These are phyloP conservation scores for Patella caerulea DNA, from an alignment of 2,888 invertebrate species.

Conservation along the genomic window DNA sequence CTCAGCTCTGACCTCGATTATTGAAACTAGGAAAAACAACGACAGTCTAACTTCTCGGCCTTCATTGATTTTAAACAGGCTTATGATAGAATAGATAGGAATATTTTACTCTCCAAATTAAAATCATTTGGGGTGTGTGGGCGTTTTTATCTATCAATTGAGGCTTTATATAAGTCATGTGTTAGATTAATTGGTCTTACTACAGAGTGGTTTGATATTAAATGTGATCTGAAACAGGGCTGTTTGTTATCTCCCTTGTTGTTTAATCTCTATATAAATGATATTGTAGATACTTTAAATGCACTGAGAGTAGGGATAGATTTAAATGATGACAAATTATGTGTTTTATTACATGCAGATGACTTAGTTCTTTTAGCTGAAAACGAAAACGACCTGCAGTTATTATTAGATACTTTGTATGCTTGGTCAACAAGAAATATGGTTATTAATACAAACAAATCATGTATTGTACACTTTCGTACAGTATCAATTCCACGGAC, in stretches of 20 bases:
- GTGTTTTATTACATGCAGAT: constrained; percentile 35
- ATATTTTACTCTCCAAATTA: background rate
- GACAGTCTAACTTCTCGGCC: background rate
- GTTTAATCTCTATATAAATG: constrained; percentile 23
- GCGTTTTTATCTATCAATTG: constrained; percentile 2
- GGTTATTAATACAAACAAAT: constrained; percentile 33
- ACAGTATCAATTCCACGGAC: constrained; percentile 8
- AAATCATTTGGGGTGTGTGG: background rate
- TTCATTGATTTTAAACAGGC: constrained; percentile 15
- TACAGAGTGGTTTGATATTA: constrained; percentile 13
- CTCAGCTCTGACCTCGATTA: constrained; percentile 18
- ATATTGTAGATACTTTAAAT: constrained; percentile 26
- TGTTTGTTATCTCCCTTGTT: constrained; percentile 13
- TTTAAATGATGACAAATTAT: constrained; percentile 28
- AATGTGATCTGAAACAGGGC: constrained; percentile 11
- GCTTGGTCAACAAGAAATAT: constrained; percentile 33
- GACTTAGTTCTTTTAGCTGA: constrained; percentile 33
- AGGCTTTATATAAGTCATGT: constrained; percentile 12
- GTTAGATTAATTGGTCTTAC: background rate
- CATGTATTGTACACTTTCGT: constrained; percentile 39
- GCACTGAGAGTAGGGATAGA: background rate
- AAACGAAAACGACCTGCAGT: constrained; percentile 31
- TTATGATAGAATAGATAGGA: constrained; percentile 7
- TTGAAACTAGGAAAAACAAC: background rate
- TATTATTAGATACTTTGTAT: constrained; percentile 26